Evolutionary conservation across 2,888 invertebrate genomes (phyloP), one percentile per base, ranked within the genome.

Genomic region (Endomychus coccineus): DNA sequence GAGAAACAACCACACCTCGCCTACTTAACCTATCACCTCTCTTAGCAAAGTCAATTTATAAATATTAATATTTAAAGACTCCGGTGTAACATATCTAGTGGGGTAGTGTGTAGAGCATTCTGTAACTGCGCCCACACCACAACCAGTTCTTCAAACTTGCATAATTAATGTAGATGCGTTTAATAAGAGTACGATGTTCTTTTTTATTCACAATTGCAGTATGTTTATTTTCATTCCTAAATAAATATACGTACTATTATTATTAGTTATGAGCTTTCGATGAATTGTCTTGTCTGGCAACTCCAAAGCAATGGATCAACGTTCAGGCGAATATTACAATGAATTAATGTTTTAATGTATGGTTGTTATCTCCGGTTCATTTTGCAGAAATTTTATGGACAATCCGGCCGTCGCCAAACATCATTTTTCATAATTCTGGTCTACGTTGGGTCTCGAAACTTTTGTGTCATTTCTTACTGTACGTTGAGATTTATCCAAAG

Each of bases 21-120:
- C 59, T 60, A 58, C 56, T 62, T 62, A 61, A 62, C 62, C 62
- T 60, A 60, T 62, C 60, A 60, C 61, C 61, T 61, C 49, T 49
- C 45, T 46, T 50, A 53, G 57, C 59, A 58, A 59, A 62, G 61
- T 60, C 59, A 60, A 60, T 62, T 61, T 62, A 61, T 61, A 60
- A 61, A 62, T 62, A 61, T 61, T 61, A 61, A 61, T 60, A 59
- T 57, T 58, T 56, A 58, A 59, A 58, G 56, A 59, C 57, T 58
- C 21, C 48, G 52, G 43, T 54, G 55, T 54, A 56, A 55, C 53
- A 48, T 52, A 54, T 50, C 48, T 48, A n/a, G 21, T 19, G 6
- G 21, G 21, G 21, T 19, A 19, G 21, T 19, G 21, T n/a, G 21
- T 49, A 34, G 39, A 40, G 36, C 36, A 32, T 19, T 7, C 21